Percentiles rank a stretch among this genome's conserved stretches.
These are phyloP conservation scores for Orthonyx spaldingii DNA, from an alignment of 2,113 vertebrate genomes.

Conservation along the genomic window DNA sequence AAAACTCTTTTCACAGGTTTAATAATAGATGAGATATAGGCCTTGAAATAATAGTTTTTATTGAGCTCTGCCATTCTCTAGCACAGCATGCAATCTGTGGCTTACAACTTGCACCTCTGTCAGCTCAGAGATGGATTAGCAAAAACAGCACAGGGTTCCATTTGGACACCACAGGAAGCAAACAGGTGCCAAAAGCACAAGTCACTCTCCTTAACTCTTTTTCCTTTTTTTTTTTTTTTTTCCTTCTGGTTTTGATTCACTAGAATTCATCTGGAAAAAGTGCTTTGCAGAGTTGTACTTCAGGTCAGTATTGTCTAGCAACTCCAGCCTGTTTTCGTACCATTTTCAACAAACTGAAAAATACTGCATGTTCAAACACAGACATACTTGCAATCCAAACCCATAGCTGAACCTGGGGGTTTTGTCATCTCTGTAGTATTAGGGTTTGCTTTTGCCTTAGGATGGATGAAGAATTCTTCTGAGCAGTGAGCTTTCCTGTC, in stretches of 20 bases:
- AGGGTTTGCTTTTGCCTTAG: not conserved
- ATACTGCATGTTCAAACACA: not conserved
- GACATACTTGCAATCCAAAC: not conserved
- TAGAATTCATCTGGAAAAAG: not conserved
- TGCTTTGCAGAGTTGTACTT: not conserved
- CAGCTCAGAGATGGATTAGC: slow-evolving; percentile 50
- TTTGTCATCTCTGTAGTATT: not conserved
- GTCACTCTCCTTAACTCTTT: not conserved
- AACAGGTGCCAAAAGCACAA: slow-evolving; percentile 39
- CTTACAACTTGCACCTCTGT: slow-evolving; percentile 55
- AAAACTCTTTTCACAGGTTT: slow-evolving; percentile 76
- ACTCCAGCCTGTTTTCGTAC: not conserved
- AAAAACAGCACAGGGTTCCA: slow-evolving; percentile 31
- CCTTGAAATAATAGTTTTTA: slow-evolving; percentile 77
- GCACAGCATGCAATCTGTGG: slow-evolving; percentile 50
- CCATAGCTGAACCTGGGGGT: not conserved
- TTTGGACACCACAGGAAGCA: slow-evolving; percentile 45
- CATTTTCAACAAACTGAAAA: not conserved
- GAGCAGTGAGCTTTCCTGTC: not conserved
- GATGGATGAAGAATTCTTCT: not conserved
- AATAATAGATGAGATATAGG: slow-evolving; percentile 77
- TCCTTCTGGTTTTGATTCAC: not conserved
- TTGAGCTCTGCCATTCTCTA: slow-evolving; percentile 67
- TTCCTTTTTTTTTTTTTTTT: not conserved
- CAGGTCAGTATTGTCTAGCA: not conserved